These are phyloP conservation scores for Ptyas mucosa DNA, from an alignment of 2,113 vertebrate species.

Conservation along the genomic window DNA sequence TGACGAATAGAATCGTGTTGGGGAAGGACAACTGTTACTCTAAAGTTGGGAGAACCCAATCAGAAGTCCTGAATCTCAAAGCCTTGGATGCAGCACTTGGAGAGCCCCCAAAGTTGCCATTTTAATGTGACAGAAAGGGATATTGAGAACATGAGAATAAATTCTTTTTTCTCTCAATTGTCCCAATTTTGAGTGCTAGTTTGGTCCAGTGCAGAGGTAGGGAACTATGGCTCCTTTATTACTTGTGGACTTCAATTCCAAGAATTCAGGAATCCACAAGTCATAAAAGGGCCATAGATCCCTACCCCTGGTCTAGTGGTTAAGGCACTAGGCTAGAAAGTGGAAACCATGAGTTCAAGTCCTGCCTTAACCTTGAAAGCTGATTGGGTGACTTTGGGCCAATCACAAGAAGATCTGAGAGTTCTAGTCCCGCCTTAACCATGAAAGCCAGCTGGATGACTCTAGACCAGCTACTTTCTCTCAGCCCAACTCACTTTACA, in stretches of 20 bases:
- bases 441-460: neutral
- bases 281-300: neutral
- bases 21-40: no score
- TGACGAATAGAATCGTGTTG: neutral
- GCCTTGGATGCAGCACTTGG: neutral
- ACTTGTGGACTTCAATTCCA: neutral
- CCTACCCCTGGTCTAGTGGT: neutral
- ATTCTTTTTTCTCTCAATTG: neutral
- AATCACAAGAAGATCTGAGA: neutral
- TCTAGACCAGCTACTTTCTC: neutral
- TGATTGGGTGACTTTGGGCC: neutral
- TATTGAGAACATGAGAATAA: neutral
- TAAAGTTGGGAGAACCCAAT: neutral
- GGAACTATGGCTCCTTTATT: neutral
- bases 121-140: neutral
- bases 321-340: neutral
- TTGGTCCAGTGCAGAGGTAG: neutral
- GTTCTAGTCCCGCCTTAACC: neutral
- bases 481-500: neutral
- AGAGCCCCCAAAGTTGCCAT: neutral
- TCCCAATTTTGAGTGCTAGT: neutral
- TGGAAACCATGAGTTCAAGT: neutral
- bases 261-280: neutral
- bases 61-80: neutral
- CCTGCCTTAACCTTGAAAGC: neutral